Evolutionary conservation across 2,888 invertebrate genomes (phyloP), one percentile per base, ranked within the genome.

Genomic region (Danaus chrysippus): DNA sequence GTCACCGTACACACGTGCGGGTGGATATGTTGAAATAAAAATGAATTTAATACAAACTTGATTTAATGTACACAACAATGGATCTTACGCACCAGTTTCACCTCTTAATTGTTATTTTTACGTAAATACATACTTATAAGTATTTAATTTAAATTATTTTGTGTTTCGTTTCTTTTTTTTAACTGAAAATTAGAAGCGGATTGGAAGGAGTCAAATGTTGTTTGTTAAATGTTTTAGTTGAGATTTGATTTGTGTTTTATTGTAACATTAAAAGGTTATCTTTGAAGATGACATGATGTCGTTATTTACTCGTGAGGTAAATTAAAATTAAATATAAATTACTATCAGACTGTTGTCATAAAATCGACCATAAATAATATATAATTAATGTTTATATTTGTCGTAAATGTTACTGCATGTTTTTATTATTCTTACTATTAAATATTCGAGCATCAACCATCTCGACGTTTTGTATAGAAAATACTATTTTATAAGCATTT

Each of bases 1-100:
- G 88, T 82, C 88, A 86, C 71, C 62, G 67, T 61, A 66, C 70
- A 73, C 87, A 86, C 87, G 86, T 84, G 86, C 78, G 67, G 17
- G 84, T 54, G 73, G 79, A 59, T 76, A 73, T 71, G 10, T 49
- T 42, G 11, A 54, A 56, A 9, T 59, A 49, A 54, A 54, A 55
- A 10, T 11, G 1, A 54, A 42, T 55, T 55, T 42, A 41, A 34
- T 55, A 34, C 41, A n/a, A 13, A 41, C 6, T 34, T 34, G 1
- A 41, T 34, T 8, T 55, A 34, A 34, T 13, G n/a, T 42, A n/a
- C 23, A 34, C 3, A 34, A 34, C 23, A 34, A 34, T 34, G 23
- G 23, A 34, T 5, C 6, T 34, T 34, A 34, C 23, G 23, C 23
- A 34, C 23, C 23, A 34, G 23, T 34, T 34, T 34, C 23, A 34